These are phyloP conservation scores for Melanotaenia nigrans DNA, from an alignment of 2,797 vertebrate genomes.

Conservation along the genomic window DNA sequence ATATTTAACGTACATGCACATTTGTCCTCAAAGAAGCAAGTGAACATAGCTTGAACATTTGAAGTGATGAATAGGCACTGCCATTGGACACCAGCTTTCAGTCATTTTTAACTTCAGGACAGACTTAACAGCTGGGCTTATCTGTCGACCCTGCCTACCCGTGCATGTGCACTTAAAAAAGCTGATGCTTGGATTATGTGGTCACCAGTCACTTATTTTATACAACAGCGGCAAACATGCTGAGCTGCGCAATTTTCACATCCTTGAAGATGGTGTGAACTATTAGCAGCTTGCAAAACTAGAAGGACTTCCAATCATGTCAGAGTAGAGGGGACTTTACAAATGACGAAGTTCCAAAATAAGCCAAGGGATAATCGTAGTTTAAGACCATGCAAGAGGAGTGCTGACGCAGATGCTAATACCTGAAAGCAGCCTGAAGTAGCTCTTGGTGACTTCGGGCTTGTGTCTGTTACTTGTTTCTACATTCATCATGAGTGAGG, in stretches of 20 bases:
- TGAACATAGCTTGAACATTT: slow-evolving; percentile 58
- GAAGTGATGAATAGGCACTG: slow-evolving; percentile 72
- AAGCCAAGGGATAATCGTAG: slow-evolving; percentile 72
- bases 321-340: slow-evolving; percentile 47
- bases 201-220: slow-evolving; percentile 72
- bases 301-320: slow-evolving; percentile 54
- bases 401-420: slow-evolving; percentile 69
- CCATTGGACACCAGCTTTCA: slow-evolving; percentile 72
- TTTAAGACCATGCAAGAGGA: slow-evolving; percentile 56
- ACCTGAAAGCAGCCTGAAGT: slow-evolving; percentile 43
- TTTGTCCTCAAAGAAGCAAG: slow-evolving; percentile 65
- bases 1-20: slow-evolving; percentile 66
- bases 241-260: slow-evolving; percentile 68
- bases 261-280: slow-evolving; percentile 63
- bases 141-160: slow-evolving; percentile 50
- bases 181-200: slow-evolving; percentile 64
- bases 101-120: slow-evolving; percentile 78
- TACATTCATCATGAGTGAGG: slow-evolving; percentile 40
- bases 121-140: slow-evolving; percentile 81
- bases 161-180: slow-evolving; percentile 61
- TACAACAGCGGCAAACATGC: slow-evolving; percentile 73
- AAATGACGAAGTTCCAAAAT: slow-evolving; percentile 76
- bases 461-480: slow-evolving; percentile 69
- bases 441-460: slow-evolving; percentile 60
- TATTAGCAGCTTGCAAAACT: slow-evolving; percentile 66